Base-by-base conservation (phyloP, 2,888 invertebrate genomes). In the Bimastos eiseni region DNA sequence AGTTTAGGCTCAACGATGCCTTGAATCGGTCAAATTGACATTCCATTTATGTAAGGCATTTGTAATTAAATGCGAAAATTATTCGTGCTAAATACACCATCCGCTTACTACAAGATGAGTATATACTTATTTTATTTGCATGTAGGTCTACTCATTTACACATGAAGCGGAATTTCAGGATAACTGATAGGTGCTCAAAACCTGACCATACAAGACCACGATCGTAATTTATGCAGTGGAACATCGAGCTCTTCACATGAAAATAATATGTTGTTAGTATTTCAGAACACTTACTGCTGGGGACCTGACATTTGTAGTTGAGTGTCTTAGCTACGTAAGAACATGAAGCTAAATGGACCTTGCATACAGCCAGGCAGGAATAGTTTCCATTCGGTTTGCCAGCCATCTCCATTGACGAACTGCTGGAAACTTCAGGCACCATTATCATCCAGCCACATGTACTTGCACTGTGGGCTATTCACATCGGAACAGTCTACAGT, bases 321-420 rank as follows among this genome's bases (percentile, higher is more conserved):
- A 70, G 13, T 70, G n/a, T 70, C 70, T 70, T 70, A 30, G 70
- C 30, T 11, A 70, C n/a, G n/a, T 70, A n/a, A 13, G 55, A 5
- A 55, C 55, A 55, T 17, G 70, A 70, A 70, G 70, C n/a, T 8
- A 3, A 1, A n/a, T n/a, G 70, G 70, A 70, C 70, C 11, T n/a
- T 30, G 70, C 70, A 70, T 70, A n/a, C n/a, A 70, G 70, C 70
- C n/a, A n/a, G 11, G 70, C 70, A 70, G 3, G 70, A n/a, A n/a
- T 70, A 70, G n/a, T 70, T 70, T 70, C 70, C 70, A n/a, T 70
- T 70, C 70, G n/a, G 70, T n/a, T 70, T 70, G 70, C 70, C 70
- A 30, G 70, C 11, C 70, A 70, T 8, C 30, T 70, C 30, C 70
- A 70, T 70, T 5, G n/a, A 70, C 30, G n/a, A 70, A 70, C 70